A percentile compares a stretch with the other conserved stretches of the same genome.
phyloP scores from a whole-genome alignment of 2,888 invertebrate genomes.

The Zaprionus bogoriensis region DNA sequence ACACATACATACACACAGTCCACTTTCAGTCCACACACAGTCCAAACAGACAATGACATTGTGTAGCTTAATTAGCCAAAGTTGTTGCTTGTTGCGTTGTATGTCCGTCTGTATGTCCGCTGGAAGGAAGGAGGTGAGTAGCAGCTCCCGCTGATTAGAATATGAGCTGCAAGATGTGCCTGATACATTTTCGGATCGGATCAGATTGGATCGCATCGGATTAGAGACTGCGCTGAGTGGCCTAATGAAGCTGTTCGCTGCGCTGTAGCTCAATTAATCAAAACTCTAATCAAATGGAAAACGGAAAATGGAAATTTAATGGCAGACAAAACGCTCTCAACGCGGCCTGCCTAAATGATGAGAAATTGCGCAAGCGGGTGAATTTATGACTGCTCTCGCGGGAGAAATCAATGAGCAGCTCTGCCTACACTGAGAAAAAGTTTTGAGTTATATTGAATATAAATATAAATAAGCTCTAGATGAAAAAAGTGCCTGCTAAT shows the following conservation, averaged over 20 bases:
- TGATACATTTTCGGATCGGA: conserved; percentile 47
- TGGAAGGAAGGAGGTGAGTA: conserved; percentile 18
- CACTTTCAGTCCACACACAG: no score
- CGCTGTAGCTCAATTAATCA: conserved; percentile 68
- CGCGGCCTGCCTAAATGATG: conserved; percentile 36
- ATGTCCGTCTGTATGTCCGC: neutral
- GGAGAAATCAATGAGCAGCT: conserved; percentile 20
- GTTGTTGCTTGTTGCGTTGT: conserved; percentile 50
- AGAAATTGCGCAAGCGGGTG: conserved; percentile 36
- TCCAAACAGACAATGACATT: conserved; percentile 60
- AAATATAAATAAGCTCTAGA: no score
- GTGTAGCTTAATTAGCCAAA: conserved; percentile 79
- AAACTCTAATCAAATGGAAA: conserved; percentile 63
- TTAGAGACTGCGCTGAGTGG: conserved; percentile 1
- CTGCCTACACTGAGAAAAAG: neutral
- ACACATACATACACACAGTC: neutral
- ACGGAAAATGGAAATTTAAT: conserved; percentile 71
- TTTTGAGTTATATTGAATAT: neutral
- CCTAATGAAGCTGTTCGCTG: conserved; percentile 68
- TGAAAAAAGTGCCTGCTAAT: no score
- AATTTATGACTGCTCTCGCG: conserved; percentile 15
- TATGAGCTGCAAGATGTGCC: conserved; percentile 29
- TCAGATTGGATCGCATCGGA: conserved; percentile 1
- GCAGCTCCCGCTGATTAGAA: conserved; percentile 66
- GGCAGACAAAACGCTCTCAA: conserved; percentile 60